A percentile compares a stretch with the other conserved stretches of the same genome.
These are phyloP conservation scores for Zaprionus ornatus DNA, from an alignment of 1,140 invertebrate species.

Conservation along the genomic window DNA sequence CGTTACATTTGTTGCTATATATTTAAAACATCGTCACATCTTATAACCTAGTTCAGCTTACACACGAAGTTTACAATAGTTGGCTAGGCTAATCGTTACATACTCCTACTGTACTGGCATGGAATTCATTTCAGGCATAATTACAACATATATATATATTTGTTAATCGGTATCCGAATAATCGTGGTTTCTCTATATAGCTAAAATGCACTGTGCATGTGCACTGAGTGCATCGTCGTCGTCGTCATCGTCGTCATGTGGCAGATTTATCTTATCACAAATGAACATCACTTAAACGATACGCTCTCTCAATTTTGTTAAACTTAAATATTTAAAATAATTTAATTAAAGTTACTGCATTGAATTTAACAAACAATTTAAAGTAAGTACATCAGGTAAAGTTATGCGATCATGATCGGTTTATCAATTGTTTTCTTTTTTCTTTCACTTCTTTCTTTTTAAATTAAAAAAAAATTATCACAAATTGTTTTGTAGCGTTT, in stretches of 20 bases:
- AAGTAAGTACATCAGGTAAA: slow-evolving; percentile 45
- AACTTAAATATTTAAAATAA: slow-evolving; percentile 67
- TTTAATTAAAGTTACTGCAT: slow-evolving; percentile 68
- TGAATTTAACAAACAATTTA: slow-evolving; percentile 48
- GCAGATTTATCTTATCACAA: slow-evolving; percentile 74
- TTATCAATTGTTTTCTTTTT: slow-evolving; percentile 45
- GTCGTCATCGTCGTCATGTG: slow-evolving; percentile 25
- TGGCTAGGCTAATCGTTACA: slow-evolving; percentile 44
- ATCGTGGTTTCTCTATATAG: neutral
- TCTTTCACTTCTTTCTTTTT: slow-evolving; percentile 46
- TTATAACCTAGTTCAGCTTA: slow-evolving; percentile 50
- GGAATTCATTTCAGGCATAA: slow-evolving; percentile 59
- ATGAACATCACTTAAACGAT: slow-evolving; percentile 63
- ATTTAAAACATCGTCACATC: slow-evolving; percentile 55
- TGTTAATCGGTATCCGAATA: neutral
- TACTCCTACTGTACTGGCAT: slow-evolving; percentile 59
- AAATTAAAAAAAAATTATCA: slow-evolving; percentile 78
- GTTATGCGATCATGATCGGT: slow-evolving; percentile 58
- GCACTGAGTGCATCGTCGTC: slow-evolving; percentile 15
- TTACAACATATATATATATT: slow-evolving; percentile 46
- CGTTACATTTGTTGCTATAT: slow-evolving; percentile 40
- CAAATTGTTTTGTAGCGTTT: slow-evolving; percentile 72
- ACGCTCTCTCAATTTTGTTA: slow-evolving; percentile 35
- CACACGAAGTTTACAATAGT: slow-evolving; percentile 38
- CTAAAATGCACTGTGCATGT: slow-evolving; percentile 39